phyloP scores from a whole-genome alignment of 2,113 vertebrate genomes.

The Pangasianodon hypophthalmus region DNA sequence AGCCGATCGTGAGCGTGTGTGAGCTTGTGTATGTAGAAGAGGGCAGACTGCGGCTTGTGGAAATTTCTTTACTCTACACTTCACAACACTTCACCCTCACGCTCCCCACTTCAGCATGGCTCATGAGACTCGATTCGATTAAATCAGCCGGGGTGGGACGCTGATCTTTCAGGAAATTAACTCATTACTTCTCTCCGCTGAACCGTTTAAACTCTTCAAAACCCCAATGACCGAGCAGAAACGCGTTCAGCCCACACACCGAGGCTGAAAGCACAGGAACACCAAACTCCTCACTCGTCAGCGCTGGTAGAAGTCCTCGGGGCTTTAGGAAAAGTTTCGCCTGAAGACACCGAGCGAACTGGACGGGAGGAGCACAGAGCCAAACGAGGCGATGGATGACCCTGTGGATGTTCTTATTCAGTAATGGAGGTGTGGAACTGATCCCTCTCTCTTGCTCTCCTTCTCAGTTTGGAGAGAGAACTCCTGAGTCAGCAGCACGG shows the following conservation, averaged over 20 bases:
- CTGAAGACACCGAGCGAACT: neutral
- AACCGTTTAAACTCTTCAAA: neutral
- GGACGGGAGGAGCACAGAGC: neutral
- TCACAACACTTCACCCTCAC: neutral
- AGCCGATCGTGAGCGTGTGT: neutral
- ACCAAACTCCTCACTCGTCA: neutral
- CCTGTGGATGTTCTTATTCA: conserved; percentile 10
- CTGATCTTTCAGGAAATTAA: neutral
- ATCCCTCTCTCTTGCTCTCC: neutral
- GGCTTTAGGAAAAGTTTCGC: neutral
- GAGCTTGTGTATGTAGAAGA: neutral
- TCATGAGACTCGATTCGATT: neutral
- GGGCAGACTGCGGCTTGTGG: neutral
- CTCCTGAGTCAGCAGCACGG: neutral
- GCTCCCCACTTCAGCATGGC: neutral
- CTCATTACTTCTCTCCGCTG: conserved; percentile 6
- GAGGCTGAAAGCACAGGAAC: neutral
- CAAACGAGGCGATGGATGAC: conserved; percentile 33
- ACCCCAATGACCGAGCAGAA: neutral
- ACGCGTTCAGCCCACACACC: neutral
- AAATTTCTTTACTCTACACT: neutral
- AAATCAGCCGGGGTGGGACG: neutral
- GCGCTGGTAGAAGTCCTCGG: neutral
- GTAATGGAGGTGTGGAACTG: neutral
- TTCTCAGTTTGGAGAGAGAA: neutral